Evolutionary conservation across 2,113 vertebrate species (phyloP).

Genomic region (Tachycineta bicolor): DNA sequence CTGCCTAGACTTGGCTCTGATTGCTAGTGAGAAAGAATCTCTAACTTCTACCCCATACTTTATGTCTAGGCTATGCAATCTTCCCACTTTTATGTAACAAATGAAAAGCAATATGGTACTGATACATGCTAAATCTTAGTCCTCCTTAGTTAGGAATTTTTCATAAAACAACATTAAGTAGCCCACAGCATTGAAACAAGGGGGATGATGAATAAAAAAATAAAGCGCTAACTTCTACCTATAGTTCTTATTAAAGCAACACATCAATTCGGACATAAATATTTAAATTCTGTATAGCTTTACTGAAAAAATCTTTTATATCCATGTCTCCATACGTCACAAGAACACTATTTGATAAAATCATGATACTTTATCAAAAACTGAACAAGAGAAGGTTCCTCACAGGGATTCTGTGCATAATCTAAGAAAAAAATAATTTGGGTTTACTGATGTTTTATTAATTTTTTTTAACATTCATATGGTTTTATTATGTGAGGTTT

Average conservation of each 20-base stretch:
- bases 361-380: neutral
- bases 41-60: neutral
- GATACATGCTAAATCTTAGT: neutral
- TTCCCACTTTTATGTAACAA: neutral
- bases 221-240: neutral
- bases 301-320: neutral
- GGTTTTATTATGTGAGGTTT: neutral
- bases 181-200: neutral
- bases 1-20: neutral
- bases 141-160: neutral
- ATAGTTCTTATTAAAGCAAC: neutral
- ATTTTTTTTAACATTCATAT: neutral
- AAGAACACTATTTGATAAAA: neutral
- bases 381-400: neutral
- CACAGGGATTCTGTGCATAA: neutral
- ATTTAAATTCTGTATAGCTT: neutral
- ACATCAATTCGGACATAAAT: neutral
- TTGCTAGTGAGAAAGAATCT: neutral
- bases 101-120: neutral
- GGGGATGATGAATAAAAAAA: neutral
- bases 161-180: neutral
- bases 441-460: neutral
- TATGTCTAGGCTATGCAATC: neutral
- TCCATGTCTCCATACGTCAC: neutral
- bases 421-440: neutral